Base-by-base conservation (phyloP, 2,888 invertebrate genomes). In the Abscondita cerata region DNA sequence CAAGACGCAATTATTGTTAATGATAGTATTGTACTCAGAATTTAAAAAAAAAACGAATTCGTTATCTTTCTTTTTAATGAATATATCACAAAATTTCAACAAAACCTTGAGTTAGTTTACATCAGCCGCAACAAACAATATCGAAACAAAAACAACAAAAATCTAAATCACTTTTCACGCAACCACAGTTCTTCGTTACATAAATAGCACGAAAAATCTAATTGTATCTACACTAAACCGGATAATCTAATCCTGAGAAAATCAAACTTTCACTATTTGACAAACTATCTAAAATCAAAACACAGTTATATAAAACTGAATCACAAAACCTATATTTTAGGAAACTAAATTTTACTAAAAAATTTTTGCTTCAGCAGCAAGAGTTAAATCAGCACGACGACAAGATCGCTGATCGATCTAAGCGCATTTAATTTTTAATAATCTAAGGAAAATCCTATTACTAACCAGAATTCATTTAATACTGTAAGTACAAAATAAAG, bases 111-210 rank as follows among this genome's bases (percentile, higher is more conserved):
- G 19, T 44, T 18, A 18, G n/a, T 18, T 44, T 44, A 44, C 13
- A 11, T 18, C 18, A 44, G 44, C 18, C 44, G 8, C 18, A 44
- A 44, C 2, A 18, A 44, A 44, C 44, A 44, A 16, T 44, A 44
- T 44, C 44, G n/a, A 41, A 41, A 15, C n/a, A n/a, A n/a, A n/a
- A n/a, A n/a, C n/a, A n/a, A 44, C 16, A 44, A 44, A 44, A 44
- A 44, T 15, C 33, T 34, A 56, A 52, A 25, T 56, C 47, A 38
- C 41, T 44, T 41, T 58, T 51, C 33, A 34, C 15, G 15, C 40
- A 58, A 58, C 44, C 58, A 58, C 52, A 46, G 58, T 52, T 51
- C 58, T 58, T 58, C 44, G 11, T 19, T 44, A 44, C 12, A 44
- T 13, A 40, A 44, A 44, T 18, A 44, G 44, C 44, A 44, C 44